Percentiles rank a stretch among this genome's conserved stretches.
These are phyloP conservation scores for Pseudomyrmex sp. DNA, from an alignment of 1,140 invertebrate species.

Conservation along the genomic window DNA sequence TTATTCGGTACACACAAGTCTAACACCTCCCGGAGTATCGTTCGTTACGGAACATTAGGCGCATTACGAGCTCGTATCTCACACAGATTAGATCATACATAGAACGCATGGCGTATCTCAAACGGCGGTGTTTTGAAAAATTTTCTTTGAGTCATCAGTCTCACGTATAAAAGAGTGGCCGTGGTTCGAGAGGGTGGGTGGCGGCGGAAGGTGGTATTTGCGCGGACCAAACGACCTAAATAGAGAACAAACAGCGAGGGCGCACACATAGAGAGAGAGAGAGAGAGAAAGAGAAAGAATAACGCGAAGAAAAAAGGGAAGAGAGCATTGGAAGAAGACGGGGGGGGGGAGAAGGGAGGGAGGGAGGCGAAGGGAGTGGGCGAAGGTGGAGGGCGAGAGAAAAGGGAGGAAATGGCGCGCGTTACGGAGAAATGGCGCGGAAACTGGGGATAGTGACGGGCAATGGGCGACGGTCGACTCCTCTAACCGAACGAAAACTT, in stretches of 20 bases:
- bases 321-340: conserved; percentile 51
- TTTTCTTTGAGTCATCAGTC: conserved; percentile 54
- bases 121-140: conserved; percentile 50
- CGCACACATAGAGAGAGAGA: conserved; percentile 46
- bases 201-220: conserved; percentile 82
- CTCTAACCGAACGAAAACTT: conserved; percentile 78
- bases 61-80: conserved; percentile 25
- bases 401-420: conserved; percentile 85
- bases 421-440: conserved; percentile 85
- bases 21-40: neutral
- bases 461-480: conserved; percentile 82
- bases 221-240: conserved; percentile 84
- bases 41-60: conserved; percentile 40
- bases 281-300: conserved; percentile 32
- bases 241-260: conserved; percentile 82
- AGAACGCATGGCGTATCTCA: conserved; percentile 33
- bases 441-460: conserved; percentile 85
- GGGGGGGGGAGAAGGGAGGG: too few species aligned
- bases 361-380: neutral
- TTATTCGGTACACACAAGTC: conserved; percentile 11
- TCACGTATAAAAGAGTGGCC: conserved; percentile 54
- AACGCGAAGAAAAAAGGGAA: conserved; percentile 46
- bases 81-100: conserved; percentile 31
- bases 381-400: conserved; percentile 60
- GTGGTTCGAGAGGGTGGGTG: conserved; percentile 59